Evolutionary conservation across 1,140 invertebrate species (phyloP), one percentile per base, ranked within the genome.

Genomic region (Caenorhabditis inopinata): DNA sequence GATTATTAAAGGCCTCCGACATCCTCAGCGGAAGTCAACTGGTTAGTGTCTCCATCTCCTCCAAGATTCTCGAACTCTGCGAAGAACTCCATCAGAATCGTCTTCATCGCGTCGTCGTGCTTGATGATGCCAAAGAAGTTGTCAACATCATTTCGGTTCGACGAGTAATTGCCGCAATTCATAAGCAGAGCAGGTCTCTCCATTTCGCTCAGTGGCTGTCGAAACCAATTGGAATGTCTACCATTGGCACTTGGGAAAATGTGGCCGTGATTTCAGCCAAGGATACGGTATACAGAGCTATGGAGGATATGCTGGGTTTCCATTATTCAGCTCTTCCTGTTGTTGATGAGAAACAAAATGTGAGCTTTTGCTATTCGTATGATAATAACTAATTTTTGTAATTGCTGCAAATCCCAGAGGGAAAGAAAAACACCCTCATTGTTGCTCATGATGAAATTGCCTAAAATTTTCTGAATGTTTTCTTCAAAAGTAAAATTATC

Each of bases 181-280:
- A 68, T 12, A 68, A 68, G n/a, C 58, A 68, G 32, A 68, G 38
- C 27, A 4, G 58, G 38, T 38, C 32, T 5, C 32, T 68, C 38
- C 58, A 68, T 21, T 68, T 68, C 11, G 58, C 58, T 38, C 58
- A 68, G n/a, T 68, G 58, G 58, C 32, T 68, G 4, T 68, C 58
- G 0, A 68, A 68, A 68, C n/a, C 58, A 7, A 68, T 68, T 38
- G 58, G 58, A 68, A 68, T 68, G 58, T 68, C 58, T 16, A 32
- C 58, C 0, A 68, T 68, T 21, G 58, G 58, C n/a, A 68, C 58
- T 9, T 68, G 58, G 58, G 58, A 68, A 32, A 38, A 38, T 42
- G 25, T 68, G 1, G 32, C 32, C 3, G 58, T 68, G 16, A 29
- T 68, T 9, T n/a, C 32, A 9, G 11, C 18, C 6, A 38, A 11